These are phyloP conservation scores for Enteromius unitaeniatus DNA, from an alignment of 2,797 vertebrate species.

Conservation along the genomic window DNA sequence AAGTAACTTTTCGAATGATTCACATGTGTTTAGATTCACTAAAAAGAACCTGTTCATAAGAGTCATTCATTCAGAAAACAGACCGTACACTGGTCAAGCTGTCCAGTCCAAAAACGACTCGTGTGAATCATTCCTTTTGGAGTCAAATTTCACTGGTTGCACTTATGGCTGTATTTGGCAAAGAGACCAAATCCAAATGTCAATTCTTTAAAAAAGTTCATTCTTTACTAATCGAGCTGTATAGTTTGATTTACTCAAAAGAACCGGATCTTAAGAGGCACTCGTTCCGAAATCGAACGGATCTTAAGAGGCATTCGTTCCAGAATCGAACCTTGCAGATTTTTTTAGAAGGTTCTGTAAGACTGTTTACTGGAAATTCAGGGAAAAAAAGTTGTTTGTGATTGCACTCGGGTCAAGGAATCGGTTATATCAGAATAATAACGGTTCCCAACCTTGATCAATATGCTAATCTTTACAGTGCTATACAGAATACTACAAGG, in stretches of 20 bases:
- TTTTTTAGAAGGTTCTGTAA: not conserved
- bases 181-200: not conserved
- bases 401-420: not conserved
- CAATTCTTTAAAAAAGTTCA: not conserved
- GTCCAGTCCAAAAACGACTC: not conserved
- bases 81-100: not conserved
- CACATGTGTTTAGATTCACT: not conserved
- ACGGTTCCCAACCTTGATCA: not conserved
- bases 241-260: not conserved
- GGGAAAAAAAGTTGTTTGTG: not conserved
- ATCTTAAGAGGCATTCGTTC: not conserved
- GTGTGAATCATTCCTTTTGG: not conserved
- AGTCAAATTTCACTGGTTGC: not conserved
- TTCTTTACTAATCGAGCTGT: not conserved
- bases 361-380: not conserved
- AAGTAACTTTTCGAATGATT: not conserved
- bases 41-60: not conserved
- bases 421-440: not conserved
- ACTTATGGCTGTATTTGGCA: not conserved
- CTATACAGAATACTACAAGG: not conserved
- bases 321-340: not conserved
- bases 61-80: not conserved
- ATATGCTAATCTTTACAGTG: not conserved
- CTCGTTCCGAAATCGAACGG: not conserved
- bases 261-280: not conserved